Evolutionary conservation across 2,797 vertebrate species (phyloP).

Genomic region (Varecia variegata): DNA sequence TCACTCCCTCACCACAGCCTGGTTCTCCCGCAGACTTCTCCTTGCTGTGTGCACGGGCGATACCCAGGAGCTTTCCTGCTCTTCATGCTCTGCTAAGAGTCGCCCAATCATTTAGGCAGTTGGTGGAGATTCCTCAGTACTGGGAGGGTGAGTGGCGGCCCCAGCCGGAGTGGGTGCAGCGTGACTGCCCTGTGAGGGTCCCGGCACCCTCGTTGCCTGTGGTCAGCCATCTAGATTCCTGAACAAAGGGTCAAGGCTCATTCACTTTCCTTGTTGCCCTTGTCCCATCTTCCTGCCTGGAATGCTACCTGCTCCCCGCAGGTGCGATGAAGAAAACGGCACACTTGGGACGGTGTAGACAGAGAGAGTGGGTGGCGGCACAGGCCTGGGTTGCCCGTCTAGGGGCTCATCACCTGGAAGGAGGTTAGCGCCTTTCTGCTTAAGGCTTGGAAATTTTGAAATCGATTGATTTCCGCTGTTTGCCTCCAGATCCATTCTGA

Average conservation of each 20-base stretch:
- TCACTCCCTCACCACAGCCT: neutral
- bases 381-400: neutral
- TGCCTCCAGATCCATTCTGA: neutral
- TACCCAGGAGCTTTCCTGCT: rapidly evolving
- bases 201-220: rapidly evolving
- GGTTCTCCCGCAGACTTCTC: neutral
- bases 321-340: neutral
- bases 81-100: neutral
- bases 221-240: neutral
- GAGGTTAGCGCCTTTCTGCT: neutral
- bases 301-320: too few relatives aligned
- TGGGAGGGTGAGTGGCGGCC: neutral
- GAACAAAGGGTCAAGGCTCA: neutral
- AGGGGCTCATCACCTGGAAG: rapidly evolving
- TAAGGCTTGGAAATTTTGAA: neutral
- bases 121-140: neutral
- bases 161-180: too few relatives aligned
- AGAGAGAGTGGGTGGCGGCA: neutral
- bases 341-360: rapidly evolving
- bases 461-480: neutral
- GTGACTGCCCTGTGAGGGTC: rapidly evolving
- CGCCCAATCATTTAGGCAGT: neutral
- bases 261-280: neutral
- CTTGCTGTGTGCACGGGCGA: neutral
- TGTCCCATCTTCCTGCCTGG: neutral